A percentile compares a stretch with the other conserved stretches of the same genome.
These are phyloP conservation scores for Nasua narica DNA, from an alignment of 2,797 vertebrate species.

Conservation along the genomic window DNA sequence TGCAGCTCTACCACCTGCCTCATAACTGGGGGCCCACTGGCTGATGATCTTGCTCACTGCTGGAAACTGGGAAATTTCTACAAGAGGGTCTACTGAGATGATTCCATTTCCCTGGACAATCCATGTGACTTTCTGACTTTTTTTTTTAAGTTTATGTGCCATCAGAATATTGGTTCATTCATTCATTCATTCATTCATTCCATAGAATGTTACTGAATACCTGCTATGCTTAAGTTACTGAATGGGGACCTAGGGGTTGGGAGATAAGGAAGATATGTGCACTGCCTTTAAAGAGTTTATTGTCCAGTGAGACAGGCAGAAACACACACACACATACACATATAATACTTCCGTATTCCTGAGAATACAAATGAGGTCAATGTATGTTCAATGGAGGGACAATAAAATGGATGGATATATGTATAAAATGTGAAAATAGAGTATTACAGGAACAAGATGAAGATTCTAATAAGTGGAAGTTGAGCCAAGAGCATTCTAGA, in stretches of 20 bases:
- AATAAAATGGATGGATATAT: not conserved
- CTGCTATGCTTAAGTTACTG: not conserved
- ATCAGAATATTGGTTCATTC: not conserved
- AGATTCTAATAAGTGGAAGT: not conserved
- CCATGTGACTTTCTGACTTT: not conserved
- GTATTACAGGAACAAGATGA: not conserved
- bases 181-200: not conserved
- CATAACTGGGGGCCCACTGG: not conserved
- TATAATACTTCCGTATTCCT: not conserved
- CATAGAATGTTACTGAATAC: not conserved
- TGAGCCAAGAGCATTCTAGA: not conserved
- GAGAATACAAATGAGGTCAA: not conserved
- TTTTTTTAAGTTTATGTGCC: not conserved
- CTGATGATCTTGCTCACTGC: not conserved
- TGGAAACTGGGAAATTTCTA: not conserved
- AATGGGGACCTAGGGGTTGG: not conserved
- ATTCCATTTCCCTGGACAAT: not conserved
- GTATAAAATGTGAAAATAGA: not conserved
- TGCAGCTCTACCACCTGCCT: not conserved
- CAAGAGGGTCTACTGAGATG: not conserved
- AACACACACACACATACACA: not conserved
- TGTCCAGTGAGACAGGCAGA: not conserved
- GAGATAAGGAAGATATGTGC: not conserved
- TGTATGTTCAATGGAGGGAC: not conserved
- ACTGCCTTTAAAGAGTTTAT: not conserved